A percentile compares a stretch with the other conserved stretches of the same genome.
phyloP scores from a whole-genome alignment of 1,140 invertebrate species.

The Chironomus striatipennis region DNA sequence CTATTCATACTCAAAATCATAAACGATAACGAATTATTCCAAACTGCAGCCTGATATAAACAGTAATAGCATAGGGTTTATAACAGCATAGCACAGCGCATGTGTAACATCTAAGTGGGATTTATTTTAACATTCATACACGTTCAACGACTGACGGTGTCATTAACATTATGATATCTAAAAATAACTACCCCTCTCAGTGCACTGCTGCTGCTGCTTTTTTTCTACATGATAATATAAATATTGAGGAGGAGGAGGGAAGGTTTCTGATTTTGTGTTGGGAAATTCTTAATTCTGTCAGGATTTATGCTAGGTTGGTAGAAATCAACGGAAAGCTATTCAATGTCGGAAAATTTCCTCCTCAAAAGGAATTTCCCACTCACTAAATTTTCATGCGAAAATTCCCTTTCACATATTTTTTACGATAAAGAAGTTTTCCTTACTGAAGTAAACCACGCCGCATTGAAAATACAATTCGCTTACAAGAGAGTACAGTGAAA shows the following conservation, averaged over 20 bases:
- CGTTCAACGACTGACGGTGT: neutral
- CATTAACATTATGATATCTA: neutral
- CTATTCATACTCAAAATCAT: neutral
- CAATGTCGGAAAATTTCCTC: conserved; percentile 8
- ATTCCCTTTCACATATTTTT: no score
- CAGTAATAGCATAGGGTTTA: neutral
- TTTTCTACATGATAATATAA: neutral
- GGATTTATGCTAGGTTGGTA: conserved; percentile 2
- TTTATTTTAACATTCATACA: conserved; percentile 3
- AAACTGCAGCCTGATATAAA: neutral
- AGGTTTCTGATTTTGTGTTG: neutral
- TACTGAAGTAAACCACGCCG: neutral
- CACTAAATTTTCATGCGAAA: no score
- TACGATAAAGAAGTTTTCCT: neutral
- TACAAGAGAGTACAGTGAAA: neutral
- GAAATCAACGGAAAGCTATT: conserved; percentile 23
- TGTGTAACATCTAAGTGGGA: conserved; percentile 14
- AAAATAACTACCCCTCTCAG: conserved; percentile 20
- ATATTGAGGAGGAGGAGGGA: neutral
- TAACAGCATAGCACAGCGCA: neutral
- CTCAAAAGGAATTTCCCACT: neutral
- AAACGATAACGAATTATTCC: neutral
- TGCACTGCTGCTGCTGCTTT: neutral
- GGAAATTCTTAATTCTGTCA: neutral
- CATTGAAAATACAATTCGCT: neutral